phyloP scores from a whole-genome alignment of 2,888 invertebrate species.

The Eilema caniola region DNA sequence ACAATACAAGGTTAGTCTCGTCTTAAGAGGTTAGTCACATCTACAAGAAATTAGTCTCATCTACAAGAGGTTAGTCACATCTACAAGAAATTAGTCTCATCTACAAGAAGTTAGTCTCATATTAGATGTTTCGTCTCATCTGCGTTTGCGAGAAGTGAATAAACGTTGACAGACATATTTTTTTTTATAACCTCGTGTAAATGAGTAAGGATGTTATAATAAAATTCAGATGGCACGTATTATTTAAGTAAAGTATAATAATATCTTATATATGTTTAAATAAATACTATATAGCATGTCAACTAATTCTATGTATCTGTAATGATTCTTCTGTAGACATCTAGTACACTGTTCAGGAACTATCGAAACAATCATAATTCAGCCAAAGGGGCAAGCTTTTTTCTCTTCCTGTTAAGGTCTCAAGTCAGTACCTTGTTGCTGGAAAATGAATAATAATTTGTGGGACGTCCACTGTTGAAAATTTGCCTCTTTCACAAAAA shows the following conservation, averaged over 20 bases:
- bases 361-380: not conserved
- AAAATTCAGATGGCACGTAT: not conserved
- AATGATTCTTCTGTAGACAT: not conserved
- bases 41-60: not conserved
- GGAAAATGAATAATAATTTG: not conserved
- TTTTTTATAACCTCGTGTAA: conserved; percentile 1
- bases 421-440: not conserved
- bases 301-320: not conserved
- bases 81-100: not conserved
- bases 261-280: too few species aligned
- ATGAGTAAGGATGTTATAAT: not conserved
- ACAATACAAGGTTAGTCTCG: not conserved
- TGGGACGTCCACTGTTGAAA: conserved; percentile 2
- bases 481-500: not conserved
- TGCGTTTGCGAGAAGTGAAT: too few species aligned
- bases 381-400: not conserved
- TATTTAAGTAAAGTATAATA: not conserved
- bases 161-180: not conserved
- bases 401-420: not conserved
- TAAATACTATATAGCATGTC: too few species aligned
- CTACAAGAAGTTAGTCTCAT: not conserved
- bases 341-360: not conserved
- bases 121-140: too few species aligned
- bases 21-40: not conserved
- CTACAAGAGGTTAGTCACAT: not conserved